Conservation (phyloP, 2,797 vertebrate species). For the Caiman crocodilus region DNA sequence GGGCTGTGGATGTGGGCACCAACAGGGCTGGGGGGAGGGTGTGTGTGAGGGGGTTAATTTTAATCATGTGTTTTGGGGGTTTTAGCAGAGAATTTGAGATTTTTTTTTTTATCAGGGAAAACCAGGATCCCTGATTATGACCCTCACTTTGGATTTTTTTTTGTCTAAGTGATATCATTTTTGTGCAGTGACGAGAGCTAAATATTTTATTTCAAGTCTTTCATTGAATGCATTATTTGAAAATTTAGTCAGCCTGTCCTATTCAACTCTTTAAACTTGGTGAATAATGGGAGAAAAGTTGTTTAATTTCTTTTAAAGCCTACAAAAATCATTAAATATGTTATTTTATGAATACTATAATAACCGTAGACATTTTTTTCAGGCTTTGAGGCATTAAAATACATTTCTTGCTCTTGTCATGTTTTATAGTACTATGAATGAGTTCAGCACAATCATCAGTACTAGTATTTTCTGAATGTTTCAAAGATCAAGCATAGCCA, state of each 20-base stretch:
- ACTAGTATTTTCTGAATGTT: not conserved
- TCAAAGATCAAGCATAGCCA: not conserved
- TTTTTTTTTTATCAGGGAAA: too few species aligned
- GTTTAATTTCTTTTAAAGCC: not conserved
- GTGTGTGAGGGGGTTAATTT: too few species aligned
- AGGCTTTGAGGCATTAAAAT: not conserved
- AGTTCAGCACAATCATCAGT: not conserved
- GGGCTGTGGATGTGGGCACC: too few species aligned
- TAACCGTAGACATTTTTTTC: not conserved
- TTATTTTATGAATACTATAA: not conserved
- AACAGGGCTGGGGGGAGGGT: too few species aligned
- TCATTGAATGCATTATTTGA: not conserved
- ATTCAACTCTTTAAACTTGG: not conserved
- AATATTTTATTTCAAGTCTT: not conserved
- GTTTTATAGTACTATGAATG: not conserved
- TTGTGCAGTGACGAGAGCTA: not conserved
- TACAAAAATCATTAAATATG: not conserved
- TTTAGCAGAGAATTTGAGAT: too few species aligned
- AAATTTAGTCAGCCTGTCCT: not conserved
- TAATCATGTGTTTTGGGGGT: too few species aligned
- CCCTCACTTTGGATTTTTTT: rapidly evolving
- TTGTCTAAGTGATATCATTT: not conserved
- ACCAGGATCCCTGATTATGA: not conserved
- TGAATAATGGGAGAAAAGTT: not conserved
- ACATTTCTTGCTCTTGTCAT: not conserved